Conservation (phyloP, 1,140 invertebrate genomes). For the Drosophila repleta region DNA sequence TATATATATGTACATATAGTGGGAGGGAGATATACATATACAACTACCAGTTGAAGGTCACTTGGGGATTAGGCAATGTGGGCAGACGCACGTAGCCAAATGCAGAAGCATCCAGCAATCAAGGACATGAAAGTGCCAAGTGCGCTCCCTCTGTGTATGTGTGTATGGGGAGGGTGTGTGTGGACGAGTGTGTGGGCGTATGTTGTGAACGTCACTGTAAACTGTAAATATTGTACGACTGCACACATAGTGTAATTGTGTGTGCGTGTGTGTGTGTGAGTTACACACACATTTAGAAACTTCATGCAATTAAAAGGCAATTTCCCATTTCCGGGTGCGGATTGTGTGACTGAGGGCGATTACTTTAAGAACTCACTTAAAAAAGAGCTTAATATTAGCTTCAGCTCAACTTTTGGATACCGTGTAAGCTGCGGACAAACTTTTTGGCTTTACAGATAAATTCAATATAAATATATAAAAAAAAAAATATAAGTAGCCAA, state of each 20-base stretch:
- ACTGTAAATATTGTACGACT: slow-evolving; percentile 44
- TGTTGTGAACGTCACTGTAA: slow-evolving; percentile 15
- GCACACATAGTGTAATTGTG: slow-evolving; percentile 9
- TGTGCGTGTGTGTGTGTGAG: slow-evolving; percentile 22
- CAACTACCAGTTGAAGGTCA: slow-evolving; percentile 53
- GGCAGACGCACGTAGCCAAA: slow-evolving; percentile 31
- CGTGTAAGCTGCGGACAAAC: neutral
- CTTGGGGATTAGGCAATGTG: slow-evolving; percentile 39
- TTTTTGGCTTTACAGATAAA: no score
- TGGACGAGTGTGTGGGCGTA: neutral
- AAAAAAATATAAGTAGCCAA: no score
- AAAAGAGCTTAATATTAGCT: neutral
- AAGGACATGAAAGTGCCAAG: slow-evolving; percentile 45
- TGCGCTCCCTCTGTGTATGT: neutral
- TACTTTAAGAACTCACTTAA: slow-evolving; percentile 37
- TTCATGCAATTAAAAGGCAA: slow-evolving; percentile 72
- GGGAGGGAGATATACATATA: neutral
- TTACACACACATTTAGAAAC: slow-evolving; percentile 47
- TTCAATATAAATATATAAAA: no score
- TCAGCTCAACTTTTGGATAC: neutral
- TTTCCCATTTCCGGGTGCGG: slow-evolving; percentile 48
- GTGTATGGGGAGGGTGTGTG: slow-evolving; percentile 22
- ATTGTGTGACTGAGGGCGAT: slow-evolving; percentile 50
- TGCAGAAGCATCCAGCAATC: slow-evolving; percentile 44
- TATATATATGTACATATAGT: neutral